These are phyloP conservation scores for Dryoscopus gambensis DNA, from an alignment of 2,113 vertebrate species.

Conservation along the genomic window DNA sequence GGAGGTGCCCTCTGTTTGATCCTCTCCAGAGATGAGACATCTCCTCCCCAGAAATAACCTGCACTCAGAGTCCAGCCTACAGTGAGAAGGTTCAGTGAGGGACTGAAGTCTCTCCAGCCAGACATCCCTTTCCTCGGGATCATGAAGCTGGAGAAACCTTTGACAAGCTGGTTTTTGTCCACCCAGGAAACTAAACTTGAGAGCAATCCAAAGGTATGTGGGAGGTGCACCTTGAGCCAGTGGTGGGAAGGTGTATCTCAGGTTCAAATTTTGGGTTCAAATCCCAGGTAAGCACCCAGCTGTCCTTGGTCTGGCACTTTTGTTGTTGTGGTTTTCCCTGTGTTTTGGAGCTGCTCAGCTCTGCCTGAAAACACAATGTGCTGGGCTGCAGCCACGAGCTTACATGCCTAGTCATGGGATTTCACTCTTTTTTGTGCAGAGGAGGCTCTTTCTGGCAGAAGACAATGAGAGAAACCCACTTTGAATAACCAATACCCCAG, in stretches of 20 bases:
- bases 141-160: not conserved
- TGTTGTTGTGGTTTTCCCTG: not conserved
- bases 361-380: not conserved
- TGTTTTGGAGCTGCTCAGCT: not conserved
- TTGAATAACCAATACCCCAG: not conserved
- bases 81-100: not conserved
- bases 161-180: rapidly evolving
- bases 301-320: not conserved
- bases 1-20: not conserved
- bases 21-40: not conserved
- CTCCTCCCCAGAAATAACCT: not conserved
- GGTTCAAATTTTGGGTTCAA: not conserved
- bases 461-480: not conserved
- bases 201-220: not conserved
- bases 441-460: not conserved
- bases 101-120: not conserved
- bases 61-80: not conserved
- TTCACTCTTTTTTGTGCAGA: not conserved
- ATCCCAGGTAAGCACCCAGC: not conserved
- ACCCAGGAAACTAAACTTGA: not conserved
- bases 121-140: not conserved
- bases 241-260: not conserved
- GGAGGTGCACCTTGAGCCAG: not conserved
- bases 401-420: not conserved
- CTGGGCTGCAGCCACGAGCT: not conserved